A percentile compares a stretch with the other conserved stretches of the same genome.
These are phyloP conservation scores for Chaunax sp. DNA, from an alignment of 2,797 vertebrate species.

Conservation along the genomic window DNA sequence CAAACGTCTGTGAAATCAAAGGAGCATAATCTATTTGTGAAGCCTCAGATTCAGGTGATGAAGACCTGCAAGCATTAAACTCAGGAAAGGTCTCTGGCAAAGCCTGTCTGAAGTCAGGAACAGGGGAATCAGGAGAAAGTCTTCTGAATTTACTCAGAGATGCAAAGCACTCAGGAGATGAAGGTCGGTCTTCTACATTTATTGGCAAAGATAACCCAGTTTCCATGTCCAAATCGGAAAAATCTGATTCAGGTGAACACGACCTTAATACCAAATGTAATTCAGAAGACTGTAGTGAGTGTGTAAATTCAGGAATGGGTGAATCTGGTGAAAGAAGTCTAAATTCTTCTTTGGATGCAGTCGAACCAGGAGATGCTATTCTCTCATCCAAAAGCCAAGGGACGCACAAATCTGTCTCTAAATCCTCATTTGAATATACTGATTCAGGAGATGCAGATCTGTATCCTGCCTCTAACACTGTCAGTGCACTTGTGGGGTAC, in stretches of 20 bases:
- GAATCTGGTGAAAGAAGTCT: constrained; percentile 61
- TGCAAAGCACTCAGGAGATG: constrained; percentile 43
- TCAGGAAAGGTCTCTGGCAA: constrained; percentile 1
- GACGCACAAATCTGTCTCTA: constrained; percentile 48
- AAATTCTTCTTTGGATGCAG: constrained; percentile 24
- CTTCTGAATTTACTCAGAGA: constrained; percentile 23
- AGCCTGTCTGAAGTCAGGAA: constrained; percentile 45
- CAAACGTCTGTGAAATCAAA: too few species aligned
- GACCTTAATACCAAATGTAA: background rate
- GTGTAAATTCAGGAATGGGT: constrained; percentile 47
- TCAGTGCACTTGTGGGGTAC: background rate
- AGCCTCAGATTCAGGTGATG: background rate
- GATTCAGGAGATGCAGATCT: constrained; percentile 49
- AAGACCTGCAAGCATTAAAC: constrained; percentile 30
- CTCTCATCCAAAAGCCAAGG: constrained; percentile 54
- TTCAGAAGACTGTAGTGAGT: background rate
- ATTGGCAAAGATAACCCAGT: constrained; percentile 4
- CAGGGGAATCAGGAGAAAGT: constrained; percentile 59
- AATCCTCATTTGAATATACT: constrained; percentile 38
- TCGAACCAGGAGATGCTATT: constrained; percentile 53
- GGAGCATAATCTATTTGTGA: too few species aligned
- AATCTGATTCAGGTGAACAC: constrained; percentile 30
- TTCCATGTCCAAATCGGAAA: constrained; percentile 46
- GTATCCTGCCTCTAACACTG: background rate
- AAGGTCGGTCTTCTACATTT: constrained; percentile 18